These are phyloP conservation scores for Zaprionus kolodkinae DNA, from an alignment of 1,140 invertebrate species.

Conservation along the genomic window DNA sequence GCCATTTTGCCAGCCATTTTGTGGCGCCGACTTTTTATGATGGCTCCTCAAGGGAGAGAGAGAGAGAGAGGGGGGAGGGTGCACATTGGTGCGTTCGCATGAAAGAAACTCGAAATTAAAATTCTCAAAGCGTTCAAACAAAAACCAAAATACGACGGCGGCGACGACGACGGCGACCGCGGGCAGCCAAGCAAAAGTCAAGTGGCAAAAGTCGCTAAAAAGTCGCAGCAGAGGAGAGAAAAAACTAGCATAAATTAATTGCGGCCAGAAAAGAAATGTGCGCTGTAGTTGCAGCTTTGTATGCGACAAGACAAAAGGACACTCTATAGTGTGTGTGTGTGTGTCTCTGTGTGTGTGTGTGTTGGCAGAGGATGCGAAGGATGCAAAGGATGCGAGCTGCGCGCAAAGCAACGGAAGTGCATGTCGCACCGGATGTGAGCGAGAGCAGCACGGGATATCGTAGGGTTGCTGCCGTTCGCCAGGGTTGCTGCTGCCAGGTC, in stretches of 20 bases:
- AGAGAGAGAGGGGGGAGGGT: background rate
- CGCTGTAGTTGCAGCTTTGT: constrained; percentile 47
- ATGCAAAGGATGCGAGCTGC: constrained; percentile 43
- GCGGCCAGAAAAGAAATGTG: constrained; percentile 52
- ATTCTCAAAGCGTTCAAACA: constrained; percentile 74
- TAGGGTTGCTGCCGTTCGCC: background rate
- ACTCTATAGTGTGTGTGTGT: constrained; percentile 33
- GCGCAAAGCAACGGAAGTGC: constrained; percentile 77
- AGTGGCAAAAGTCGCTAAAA: constrained; percentile 60
- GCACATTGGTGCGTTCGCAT: constrained; percentile 27
- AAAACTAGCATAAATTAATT: constrained; percentile 78
- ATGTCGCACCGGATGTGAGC: constrained; percentile 71
- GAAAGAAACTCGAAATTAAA: constrained; percentile 77
- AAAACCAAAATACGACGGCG: constrained; percentile 30
- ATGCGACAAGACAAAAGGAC: constrained; percentile 52
- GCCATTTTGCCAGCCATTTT: constrained; percentile 62
- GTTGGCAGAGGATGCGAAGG: constrained; percentile 42
- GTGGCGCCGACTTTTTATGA: constrained; percentile 61
- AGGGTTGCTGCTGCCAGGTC: background rate
- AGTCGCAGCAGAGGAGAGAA: constrained; percentile 33
- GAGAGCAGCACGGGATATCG: constrained; percentile 11
- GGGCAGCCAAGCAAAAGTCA: constrained; percentile 62
- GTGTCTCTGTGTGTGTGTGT: background rate
- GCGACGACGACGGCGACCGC: constrained; percentile 16
- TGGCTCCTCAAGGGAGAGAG: background rate